Base-by-base conservation (phyloP, 1,140 invertebrate species). In the Temnothorax longispinosus region DNA sequence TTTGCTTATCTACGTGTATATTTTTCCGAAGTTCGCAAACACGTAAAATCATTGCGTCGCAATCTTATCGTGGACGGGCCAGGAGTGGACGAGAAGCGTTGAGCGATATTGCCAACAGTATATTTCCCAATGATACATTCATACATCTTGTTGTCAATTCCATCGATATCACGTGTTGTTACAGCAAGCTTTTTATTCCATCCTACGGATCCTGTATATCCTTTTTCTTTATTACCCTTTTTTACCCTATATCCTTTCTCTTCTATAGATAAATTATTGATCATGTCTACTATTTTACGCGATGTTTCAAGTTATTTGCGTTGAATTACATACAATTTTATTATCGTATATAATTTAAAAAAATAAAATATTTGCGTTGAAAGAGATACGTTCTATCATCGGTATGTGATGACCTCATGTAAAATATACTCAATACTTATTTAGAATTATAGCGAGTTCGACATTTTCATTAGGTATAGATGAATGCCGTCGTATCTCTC, bases 61-160 rank as follows among this genome's bases (percentile, higher is more conserved):
- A 85, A 85, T 85, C 82, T 85, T 85, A 85, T 85, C 82, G 47
- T 32, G 47, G 54, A 52, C 47, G 75, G 32, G 77, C 82, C 10
- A 67, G 21, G 41, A 69, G 38, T 27, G 58, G 27, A 58, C n/a
- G 71, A 47, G 54, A 11, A 64, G 44, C 58, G 4, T 65, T 35
- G 82, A 15, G 27, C 35, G 74, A 85, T 85, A 78, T 50, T 52
- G 72, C 82, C 82, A 78, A 13, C 47, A n/a, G 54, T 82, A 75
- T 75, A 50, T 81, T 71, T 81, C 50, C 64, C 15, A 18, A 50
- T 27, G 54, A 84, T 13, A 18, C 13, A 81, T 60, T 82, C 52
- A 54, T 54, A 32, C 27, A 50, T 75, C 41, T 47, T 35, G 18
- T 38, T 64, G 65, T 60, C 67, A 84, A 75, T 41, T 71, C 50